Conservation (phyloP, 2,113 vertebrate genomes). For the Otolemur garnettii region DNA sequence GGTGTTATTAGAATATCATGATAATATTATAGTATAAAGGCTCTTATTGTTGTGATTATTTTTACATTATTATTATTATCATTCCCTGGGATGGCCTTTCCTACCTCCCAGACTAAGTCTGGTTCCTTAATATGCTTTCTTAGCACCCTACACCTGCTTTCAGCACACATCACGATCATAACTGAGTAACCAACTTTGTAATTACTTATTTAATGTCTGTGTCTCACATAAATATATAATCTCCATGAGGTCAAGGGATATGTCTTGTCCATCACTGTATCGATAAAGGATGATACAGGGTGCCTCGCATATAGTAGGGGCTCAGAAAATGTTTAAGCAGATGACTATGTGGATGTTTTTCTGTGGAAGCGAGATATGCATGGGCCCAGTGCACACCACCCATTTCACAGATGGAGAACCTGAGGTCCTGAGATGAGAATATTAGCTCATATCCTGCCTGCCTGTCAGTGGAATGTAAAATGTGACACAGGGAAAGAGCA, state of each 20-base stretch:
- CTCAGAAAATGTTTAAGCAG: not conserved
- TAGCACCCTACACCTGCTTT: not conserved
- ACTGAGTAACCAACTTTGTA: not conserved
- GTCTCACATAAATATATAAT: not conserved
- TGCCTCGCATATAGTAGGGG: not conserved
- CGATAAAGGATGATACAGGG: not conserved
- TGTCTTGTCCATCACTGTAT: not conserved
- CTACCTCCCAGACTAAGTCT: not conserved
- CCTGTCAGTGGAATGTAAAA: not conserved
- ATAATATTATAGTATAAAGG: not conserved
- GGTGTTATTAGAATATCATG: not conserved
- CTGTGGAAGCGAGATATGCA: not conserved
- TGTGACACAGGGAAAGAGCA: not conserved
- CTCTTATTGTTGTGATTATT: not conserved
- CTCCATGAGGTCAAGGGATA: not conserved
- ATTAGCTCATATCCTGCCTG: not conserved
- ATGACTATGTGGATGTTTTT: not conserved
- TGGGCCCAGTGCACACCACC: too few relatives aligned
- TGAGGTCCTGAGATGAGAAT: not conserved
- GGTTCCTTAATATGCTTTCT: not conserved
- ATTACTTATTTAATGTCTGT: slow-evolving; percentile 8
- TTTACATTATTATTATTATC: not conserved
- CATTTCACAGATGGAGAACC: not conserved
- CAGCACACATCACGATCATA: not conserved
- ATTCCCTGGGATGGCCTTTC: not conserved